A percentile compares a stretch with the other conserved stretches of the same genome.
These are phyloP conservation scores for Trachythela sp. DNA, from an alignment of 64 coral and sea anemone genomes.

Conservation along the genomic window DNA sequence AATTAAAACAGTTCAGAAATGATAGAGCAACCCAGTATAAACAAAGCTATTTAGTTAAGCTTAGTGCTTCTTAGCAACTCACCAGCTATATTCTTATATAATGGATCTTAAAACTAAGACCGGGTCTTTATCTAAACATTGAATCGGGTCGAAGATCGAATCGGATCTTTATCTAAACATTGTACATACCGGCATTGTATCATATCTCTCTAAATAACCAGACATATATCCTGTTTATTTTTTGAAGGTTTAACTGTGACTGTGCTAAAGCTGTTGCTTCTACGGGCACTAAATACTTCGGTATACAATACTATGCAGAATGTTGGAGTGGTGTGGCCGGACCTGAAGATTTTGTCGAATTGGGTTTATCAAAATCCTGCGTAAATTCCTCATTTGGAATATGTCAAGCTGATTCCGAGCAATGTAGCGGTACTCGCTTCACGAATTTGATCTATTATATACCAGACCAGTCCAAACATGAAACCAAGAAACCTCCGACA, in stretches of 20 bases:
- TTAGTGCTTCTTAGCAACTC: no score
- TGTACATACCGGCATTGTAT: no score
- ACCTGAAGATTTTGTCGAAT: background rate
- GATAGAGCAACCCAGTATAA: no score
- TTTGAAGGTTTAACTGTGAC: background rate
- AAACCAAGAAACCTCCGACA: background rate
- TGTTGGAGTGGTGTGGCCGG: slow-evolving; percentile 63
- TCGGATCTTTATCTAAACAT: no score
- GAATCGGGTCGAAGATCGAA: no score
- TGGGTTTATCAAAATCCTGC: background rate
- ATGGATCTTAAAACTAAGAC: no score
- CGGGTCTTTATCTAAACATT: no score
- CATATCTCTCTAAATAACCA: no score
- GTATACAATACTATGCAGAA: slow-evolving; percentile 62
- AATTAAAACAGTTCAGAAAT: no score
- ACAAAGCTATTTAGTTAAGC: no score
- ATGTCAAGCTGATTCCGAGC: background rate
- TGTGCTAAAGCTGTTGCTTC: slow-evolving; percentile 39
- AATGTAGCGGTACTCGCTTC: background rate
- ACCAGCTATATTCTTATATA: no score
- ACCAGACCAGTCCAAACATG: background rate
- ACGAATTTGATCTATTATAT: background rate
- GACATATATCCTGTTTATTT: background rate
- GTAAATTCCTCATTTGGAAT: background rate
- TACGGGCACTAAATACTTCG: slow-evolving; percentile 47